These are phyloP conservation scores for Thymelicus lineola DNA, from an alignment of 2,888 invertebrate species.

Conservation along the genomic window DNA sequence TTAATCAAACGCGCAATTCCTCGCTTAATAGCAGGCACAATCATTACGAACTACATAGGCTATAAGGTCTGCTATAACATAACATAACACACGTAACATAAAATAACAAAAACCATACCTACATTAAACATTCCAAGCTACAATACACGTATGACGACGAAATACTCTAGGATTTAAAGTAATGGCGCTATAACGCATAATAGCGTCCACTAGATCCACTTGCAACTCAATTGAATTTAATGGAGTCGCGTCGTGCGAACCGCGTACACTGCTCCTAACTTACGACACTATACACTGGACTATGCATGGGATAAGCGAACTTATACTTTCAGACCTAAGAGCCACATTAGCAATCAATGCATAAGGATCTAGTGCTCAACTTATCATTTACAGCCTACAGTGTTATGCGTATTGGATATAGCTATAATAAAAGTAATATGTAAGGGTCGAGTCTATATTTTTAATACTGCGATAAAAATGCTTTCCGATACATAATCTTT, in stretches of 20 bases:
- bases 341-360: neutral
- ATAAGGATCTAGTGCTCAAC: neutral
- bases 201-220: conserved; percentile 50
- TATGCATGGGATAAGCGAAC: neutral
- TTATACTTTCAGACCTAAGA: neutral
- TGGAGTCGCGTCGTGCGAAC: conserved; percentile 56
- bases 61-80: too few relatives aligned
- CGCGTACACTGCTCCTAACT: conserved; percentile 44
- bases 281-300: conserved; percentile 1
- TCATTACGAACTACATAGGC: too few relatives aligned
- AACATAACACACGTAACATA: too few relatives aligned
- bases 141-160: neutral
- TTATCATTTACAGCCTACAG: neutral
- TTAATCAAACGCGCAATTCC: too few relatives aligned
- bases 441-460: too few relatives aligned
- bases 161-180: neutral
- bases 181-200: conserved; percentile 45
- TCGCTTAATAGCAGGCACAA: too few relatives aligned
- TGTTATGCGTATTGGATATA: too few relatives aligned
- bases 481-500: too few relatives aligned
- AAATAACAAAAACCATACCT: too few relatives aligned
- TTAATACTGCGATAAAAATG: too few relatives aligned
- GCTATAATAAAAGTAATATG: too few relatives aligned
- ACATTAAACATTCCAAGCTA: too few relatives aligned
- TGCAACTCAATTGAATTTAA: conserved; percentile 73